Base-by-base conservation (phyloP, 2,113 vertebrate species). In the Corythornis vintsioides region DNA sequence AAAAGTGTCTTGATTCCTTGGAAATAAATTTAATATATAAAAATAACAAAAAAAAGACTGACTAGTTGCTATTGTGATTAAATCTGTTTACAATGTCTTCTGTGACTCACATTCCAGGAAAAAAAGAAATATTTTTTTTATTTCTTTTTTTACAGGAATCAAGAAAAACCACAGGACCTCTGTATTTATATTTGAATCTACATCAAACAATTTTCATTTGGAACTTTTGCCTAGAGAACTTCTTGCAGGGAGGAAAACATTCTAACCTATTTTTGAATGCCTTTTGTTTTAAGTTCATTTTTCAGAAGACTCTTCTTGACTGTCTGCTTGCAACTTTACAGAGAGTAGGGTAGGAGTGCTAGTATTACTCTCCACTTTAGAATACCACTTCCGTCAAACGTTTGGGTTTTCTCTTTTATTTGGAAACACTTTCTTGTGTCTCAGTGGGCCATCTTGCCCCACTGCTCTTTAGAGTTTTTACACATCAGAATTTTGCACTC, bases 101-200 rank as follows among this genome's bases (percentile, higher is more conserved):
- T 96, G 70, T 96, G 96, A 97, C 92, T 97, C 93, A 96, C 84
- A 96, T 96, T 97, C 93, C 90, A 96, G 93, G 95, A 96, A 97
- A 97, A 96, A 95, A 86, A 59, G 15, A 71, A 78, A 81, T 25
- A 33, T 74, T 94, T 83, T 93, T 81, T 95, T 45, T 1, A 53
- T 95, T 92, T 87, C 81, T 95, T 91, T 96, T 95, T 95, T 94
- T 92, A 95, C 61, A 96, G 76, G 92, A 97, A 96, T 96, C 93
- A 93, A 95, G 91, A 91, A 94, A 95, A 98, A 95, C 93, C 91
- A 94, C 89, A 97, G 85, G 82, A 84, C 66, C 86, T 96, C 92
- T 97, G 48, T 96, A 96, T 97, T 97, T 97, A 89, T 96, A 92
- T 97, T 97, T 97, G 94, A 95, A 71, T 95, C 88, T 93, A 84